phyloP scores from a whole-genome alignment of 2,888 invertebrate species.

The Agrochola macilenta region DNA sequence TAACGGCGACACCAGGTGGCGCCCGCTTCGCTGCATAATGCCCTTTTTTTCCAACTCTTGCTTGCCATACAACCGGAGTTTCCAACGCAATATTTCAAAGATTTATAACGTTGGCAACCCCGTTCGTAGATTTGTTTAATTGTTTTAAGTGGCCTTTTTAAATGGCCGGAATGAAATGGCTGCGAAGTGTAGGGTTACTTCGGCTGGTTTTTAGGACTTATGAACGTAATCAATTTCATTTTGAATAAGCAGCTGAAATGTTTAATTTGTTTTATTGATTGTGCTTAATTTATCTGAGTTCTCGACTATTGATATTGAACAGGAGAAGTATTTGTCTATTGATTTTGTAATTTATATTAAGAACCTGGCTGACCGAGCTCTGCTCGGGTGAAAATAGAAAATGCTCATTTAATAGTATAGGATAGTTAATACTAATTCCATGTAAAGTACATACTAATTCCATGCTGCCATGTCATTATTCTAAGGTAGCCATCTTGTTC shows the following conservation, averaged over 20 bases:
- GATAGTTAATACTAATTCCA: too few species aligned
- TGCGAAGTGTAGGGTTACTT: slow-evolving; percentile 37
- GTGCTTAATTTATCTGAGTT: neutral
- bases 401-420: too few species aligned
- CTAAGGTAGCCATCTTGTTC: too few species aligned
- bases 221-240: slow-evolving; percentile 34
- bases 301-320: neutral
- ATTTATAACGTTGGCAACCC: slow-evolving; percentile 62
- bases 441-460: too few species aligned
- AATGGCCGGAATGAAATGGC: slow-evolving; percentile 25
- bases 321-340: neutral
- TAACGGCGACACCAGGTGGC: slow-evolving; percentile 86
- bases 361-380: too few species aligned
- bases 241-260: slow-evolving; percentile 15
- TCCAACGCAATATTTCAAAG: slow-evolving; percentile 70
- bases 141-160: slow-evolving; percentile 58
- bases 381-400: too few species aligned
- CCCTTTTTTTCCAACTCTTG: slow-evolving; percentile 80
- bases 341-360: neutral
- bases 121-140: slow-evolving; percentile 63
- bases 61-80: slow-evolving; percentile 67
- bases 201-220: slow-evolving; percentile 21
- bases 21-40: slow-evolving; percentile 83
- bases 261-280: slow-evolving; percentile 15
- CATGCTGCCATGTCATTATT: too few species aligned